Conservation (phyloP, 2,888 invertebrate species). For the Mesorhabditis belari region DNA sequence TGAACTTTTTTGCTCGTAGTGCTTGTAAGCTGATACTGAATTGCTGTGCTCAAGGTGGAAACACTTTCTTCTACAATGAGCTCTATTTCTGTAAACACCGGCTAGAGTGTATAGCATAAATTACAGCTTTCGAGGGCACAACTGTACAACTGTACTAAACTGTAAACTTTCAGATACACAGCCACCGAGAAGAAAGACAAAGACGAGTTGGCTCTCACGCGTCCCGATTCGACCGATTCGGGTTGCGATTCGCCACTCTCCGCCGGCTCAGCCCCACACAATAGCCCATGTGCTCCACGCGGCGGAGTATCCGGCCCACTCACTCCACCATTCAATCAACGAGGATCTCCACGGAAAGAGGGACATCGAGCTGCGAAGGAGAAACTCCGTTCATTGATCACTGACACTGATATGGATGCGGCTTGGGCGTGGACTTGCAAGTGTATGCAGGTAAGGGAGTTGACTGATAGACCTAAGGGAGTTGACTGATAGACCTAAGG, state of each 20-base stretch:
- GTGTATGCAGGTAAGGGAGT: conserved; percentile 25
- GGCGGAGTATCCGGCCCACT: conserved; percentile 17
- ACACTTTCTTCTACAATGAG: too few relatives aligned
- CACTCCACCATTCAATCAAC: neutral
- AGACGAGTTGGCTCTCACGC: conserved; percentile 1
- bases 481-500: neutral
- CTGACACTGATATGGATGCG: conserved; percentile 39
- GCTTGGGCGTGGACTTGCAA: conserved; percentile 50
- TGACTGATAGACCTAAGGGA: neutral
- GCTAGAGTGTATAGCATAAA: too few relatives aligned
- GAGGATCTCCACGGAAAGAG: conserved; percentile 11
- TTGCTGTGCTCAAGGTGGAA: too few relatives aligned
- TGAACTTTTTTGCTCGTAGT: neutral
- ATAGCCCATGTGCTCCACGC: conserved; percentile 40
- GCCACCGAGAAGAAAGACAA: conserved; percentile 4
- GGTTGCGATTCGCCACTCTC: conserved; percentile 48
- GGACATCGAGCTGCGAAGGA: conserved; percentile 36
- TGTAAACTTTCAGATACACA: neutral
- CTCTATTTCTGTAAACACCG: too few relatives aligned
- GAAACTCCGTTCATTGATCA: conserved; percentile 37
- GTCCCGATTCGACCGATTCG: conserved; percentile 36
- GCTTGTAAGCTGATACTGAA: too few relatives aligned
- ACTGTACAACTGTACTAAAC: too few relatives aligned
- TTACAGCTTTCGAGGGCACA: neutral
- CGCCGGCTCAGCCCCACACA: conserved; percentile 40